phyloP scores from a whole-genome alignment of 2,797 vertebrate species.

The Mormyrops boulengeri region DNA sequence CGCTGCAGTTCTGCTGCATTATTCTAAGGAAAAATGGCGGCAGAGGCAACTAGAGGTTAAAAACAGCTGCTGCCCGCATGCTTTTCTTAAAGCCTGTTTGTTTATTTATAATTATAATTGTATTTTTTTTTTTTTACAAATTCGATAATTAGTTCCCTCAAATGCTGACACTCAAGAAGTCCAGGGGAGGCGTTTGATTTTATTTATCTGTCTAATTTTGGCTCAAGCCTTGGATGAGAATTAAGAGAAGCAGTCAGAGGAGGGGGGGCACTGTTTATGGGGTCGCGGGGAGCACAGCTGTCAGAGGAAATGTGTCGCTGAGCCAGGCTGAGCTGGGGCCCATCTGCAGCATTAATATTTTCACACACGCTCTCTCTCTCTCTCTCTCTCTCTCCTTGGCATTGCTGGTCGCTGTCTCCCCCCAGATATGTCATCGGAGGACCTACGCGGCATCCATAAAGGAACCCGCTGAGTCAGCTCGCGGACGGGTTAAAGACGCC shows the following conservation, averaged over 20 bases:
- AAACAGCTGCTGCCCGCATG: neutral
- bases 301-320: neutral
- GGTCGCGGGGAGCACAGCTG: conserved; percentile 2
- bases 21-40: neutral
- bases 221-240: neutral
- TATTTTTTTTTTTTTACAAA: neutral
- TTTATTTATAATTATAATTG: neutral
- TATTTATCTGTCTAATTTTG: neutral
- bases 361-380: conserved; percentile 13
- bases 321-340: neutral
- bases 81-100: neutral
- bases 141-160: neutral
- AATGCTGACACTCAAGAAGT: neutral
- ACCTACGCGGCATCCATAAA: neutral
- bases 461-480: neutral
- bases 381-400: neutral
- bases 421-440: neutral
- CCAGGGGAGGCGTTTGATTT: neutral
- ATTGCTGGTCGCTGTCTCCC: neutral
- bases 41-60: neutral
- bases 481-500: neutral
- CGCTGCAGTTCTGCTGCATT: neutral
- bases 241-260: neutral
- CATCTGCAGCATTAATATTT: conserved; percentile 12
- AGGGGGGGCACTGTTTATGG: neutral